Evolutionary conservation across 2,797 vertebrate genomes (phyloP).

Genomic region (Danio choprae): DNA sequence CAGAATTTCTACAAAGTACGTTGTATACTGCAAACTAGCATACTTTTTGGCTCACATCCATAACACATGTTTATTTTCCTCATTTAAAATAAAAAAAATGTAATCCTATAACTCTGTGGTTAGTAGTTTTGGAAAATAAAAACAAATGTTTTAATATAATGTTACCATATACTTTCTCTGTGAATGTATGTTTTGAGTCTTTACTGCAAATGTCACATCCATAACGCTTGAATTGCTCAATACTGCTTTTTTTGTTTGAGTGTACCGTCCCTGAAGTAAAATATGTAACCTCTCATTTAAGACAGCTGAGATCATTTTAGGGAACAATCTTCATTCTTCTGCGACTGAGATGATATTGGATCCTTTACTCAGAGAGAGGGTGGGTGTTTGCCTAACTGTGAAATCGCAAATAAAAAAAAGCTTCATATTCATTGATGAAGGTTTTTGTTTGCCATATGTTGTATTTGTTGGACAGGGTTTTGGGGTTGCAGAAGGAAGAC

Average conservation of each 20-base stretch:
- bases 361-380: slow-evolving; percentile 79
- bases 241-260: not conserved
- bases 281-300: slow-evolving; percentile 42
- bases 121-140: too few species aligned
- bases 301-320: slow-evolving; percentile 80
- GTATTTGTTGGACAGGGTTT: slow-evolving; percentile 80
- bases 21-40: too few species aligned
- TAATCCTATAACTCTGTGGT: too few species aligned
- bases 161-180: too few species aligned
- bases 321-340: slow-evolving; percentile 72
- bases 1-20: too few species aligned
- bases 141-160: too few species aligned
- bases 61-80: too few species aligned
- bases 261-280: not conserved
- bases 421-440: not conserved
- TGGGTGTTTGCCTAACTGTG: slow-evolving; percentile 54
- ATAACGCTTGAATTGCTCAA: too few species aligned
- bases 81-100: too few species aligned
- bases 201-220: too few species aligned
- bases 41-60: too few species aligned
- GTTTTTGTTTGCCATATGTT: not conserved
- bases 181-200: too few species aligned
- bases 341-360: slow-evolving; percentile 71
- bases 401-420: not conserved
- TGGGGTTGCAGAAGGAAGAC: slow-evolving; percentile 87